Base-by-base conservation (phyloP, 2,113 vertebrate species). In the Corythornis cristatus region DNA sequence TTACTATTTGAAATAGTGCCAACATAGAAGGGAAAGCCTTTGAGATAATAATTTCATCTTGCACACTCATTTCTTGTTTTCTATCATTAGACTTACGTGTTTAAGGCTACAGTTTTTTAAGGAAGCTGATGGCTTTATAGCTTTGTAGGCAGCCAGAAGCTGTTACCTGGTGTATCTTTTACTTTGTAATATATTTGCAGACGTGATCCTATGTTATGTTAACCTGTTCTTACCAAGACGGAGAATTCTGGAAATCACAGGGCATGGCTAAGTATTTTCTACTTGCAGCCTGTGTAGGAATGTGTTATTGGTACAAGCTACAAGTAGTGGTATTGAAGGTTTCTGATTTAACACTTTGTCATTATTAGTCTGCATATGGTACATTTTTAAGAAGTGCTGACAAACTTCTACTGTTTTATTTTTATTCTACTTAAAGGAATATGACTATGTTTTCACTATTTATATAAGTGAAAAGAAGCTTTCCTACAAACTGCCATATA, bases 391-490 rank as follows among this genome's bases (percentile, higher is more conserved):
- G 51, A 83, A 58, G 3, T 73, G 10, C 18, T 70, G 26, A 25
- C 26, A 61, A n/a, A n/a, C 23, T 46, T 87, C 67, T 86, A 48
- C 70, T 50, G 50, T 83, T 96, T 64, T 64, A 37, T 86, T 96
- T 96, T 62, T 92, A 43, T 95, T 96, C 33, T 23, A 20, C 40
- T 75, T 97, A 68, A 96, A 99, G 99, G 99, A 99, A 88, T 99
- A 99, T 28, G 99, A 99, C 94, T 99, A 98, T 87, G 99, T 99
- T 87, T 99, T 99, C 95, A 98, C 98, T 91, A 99, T 99, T 86
- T 99, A 99, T 88, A 98, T 99, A 79, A 99, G 99, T 80, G 99
- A 99, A 97, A 98, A 98, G 29, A 99, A 99, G 12, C 98, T 98
- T 48, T 99, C 99, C 48, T 98, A 98, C 98, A 99, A 99, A 96